phyloP scores from a whole-genome alignment of 2,797 vertebrate species.

The Crax fasciolata region DNA sequence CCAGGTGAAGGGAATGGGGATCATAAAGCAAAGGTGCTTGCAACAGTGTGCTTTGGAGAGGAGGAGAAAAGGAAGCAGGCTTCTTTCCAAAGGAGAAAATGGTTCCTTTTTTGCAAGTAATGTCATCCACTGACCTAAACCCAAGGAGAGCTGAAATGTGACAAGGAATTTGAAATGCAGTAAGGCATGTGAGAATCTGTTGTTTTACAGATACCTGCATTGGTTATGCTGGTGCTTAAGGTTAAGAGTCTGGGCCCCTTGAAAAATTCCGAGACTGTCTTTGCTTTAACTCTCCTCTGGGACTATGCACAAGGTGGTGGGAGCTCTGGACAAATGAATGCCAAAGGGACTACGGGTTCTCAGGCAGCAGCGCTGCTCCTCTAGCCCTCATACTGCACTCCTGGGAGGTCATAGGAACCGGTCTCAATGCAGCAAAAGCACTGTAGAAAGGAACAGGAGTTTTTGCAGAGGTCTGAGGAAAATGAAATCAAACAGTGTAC shows the following conservation, averaged over 20 bases:
- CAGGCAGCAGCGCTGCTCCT: not conserved
- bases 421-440: not conserved
- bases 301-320: not conserved
- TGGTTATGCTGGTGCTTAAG: not conserved
- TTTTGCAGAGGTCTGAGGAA: not conserved
- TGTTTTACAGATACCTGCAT: not conserved
- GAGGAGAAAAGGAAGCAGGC: not conserved
- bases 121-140: not conserved
- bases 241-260: not conserved
- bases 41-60: not conserved
- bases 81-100: not conserved
- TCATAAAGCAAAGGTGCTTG: conserved; percentile 9
- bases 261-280: not conserved
- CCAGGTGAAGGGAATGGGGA: not conserved
- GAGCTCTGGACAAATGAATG: not conserved
- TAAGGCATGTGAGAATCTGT: not conserved
- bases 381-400: not conserved
- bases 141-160: not conserved
- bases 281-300: not conserved
- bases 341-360: not conserved
- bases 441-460: not conserved
- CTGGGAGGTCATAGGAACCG: not conserved
- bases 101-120: conserved; percentile 12
- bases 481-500: not conserved
- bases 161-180: not conserved